Evolutionary conservation across 2,888 invertebrate species (phyloP).

Genomic region (Buathra laborator): DNA sequence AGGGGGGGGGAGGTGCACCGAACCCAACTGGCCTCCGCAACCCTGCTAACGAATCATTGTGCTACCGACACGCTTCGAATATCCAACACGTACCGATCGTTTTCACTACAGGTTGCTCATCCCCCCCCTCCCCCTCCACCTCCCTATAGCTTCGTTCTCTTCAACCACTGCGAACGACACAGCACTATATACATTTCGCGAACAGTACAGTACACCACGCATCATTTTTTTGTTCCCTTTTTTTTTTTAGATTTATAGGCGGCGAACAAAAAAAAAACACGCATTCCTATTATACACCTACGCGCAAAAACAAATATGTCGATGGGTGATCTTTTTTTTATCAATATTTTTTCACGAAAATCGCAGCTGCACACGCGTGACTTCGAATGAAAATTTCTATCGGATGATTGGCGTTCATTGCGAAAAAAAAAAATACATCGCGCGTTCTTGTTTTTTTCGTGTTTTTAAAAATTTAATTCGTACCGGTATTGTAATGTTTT

Average conservation of each 20-base stretch:
- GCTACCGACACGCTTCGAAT: conserved; percentile 69
- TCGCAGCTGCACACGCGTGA: no score
- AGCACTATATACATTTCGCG: conserved; percentile 37
- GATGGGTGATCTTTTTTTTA: not conserved
- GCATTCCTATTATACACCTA: not conserved
- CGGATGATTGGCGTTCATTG: no score
- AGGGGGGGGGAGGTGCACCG: conserved; percentile 1
- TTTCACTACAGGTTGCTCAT: conserved; percentile 61
- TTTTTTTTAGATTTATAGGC: not conserved
- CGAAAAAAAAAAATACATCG: no score
- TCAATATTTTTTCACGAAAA: not conserved
- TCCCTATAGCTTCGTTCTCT: not conserved
- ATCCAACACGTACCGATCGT: conserved; percentile 66
- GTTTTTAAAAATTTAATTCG: not conserved
- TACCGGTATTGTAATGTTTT: not conserved
- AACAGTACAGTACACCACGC: conserved; percentile 19
- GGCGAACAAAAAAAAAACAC: not conserved
- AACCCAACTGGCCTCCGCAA: conserved; percentile 44
- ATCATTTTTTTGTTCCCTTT: conserved; percentile 23
- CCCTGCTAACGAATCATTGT: conserved; percentile 70
- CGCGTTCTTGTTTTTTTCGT: no score
- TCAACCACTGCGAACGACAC: not conserved
- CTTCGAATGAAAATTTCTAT: no score
- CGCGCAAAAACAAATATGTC: not conserved
- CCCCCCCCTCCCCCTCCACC: conserved; percentile 18